A percentile compares a stretch with the other conserved stretches of the same genome.
phyloP scores from a whole-genome alignment of 2,888 invertebrate genomes.

The Agriopis leucophaearia region DNA sequence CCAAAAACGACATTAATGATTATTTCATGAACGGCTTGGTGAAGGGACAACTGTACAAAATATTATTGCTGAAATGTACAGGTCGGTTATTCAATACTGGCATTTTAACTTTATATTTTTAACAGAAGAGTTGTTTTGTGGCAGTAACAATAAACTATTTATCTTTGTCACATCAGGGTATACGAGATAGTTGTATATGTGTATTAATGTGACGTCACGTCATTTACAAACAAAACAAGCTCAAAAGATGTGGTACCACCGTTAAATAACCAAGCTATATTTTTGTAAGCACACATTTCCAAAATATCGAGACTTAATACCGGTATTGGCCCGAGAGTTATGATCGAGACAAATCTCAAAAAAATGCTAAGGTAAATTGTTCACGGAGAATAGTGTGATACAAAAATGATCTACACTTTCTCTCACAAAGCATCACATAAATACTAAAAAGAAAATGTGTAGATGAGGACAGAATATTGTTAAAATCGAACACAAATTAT shows the following conservation, averaged over 20 bases:
- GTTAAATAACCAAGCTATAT: slow-evolving; percentile 6
- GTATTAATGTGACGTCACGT: background rate
- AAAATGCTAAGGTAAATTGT: slow-evolving; percentile 51
- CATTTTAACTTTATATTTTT: background rate
- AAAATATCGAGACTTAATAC: slow-evolving; percentile 24
- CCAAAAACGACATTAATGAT: background rate
- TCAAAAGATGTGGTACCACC: background rate
- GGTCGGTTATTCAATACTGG: slow-evolving; percentile 1
- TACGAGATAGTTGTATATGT: no score
- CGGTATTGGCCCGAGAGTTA: slow-evolving; percentile 10
- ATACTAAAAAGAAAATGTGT: slow-evolving; percentile 73
- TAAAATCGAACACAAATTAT: slow-evolving; percentile 75
- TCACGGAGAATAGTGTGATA: slow-evolving; percentile 49
- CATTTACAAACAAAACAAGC: no score
- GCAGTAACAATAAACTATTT: background rate
- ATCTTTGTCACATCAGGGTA: no score
- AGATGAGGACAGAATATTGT: slow-evolving; percentile 68
- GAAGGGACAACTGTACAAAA: slow-evolving; percentile 12
- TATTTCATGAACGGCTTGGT: slow-evolving; percentile 11
- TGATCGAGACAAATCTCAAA: slow-evolving; percentile 41
- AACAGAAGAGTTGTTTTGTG: background rate
- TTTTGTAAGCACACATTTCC: slow-evolving; percentile 9
- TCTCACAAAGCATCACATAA: slow-evolving; percentile 77
- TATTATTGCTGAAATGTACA: slow-evolving; percentile 12
- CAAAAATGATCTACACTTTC: slow-evolving; percentile 62